A percentile compares a stretch with the other conserved stretches of the same genome.
Evolutionary conservation across 2,113 vertebrate species (phyloP).

Genomic region (Petromus typicus): DNA sequence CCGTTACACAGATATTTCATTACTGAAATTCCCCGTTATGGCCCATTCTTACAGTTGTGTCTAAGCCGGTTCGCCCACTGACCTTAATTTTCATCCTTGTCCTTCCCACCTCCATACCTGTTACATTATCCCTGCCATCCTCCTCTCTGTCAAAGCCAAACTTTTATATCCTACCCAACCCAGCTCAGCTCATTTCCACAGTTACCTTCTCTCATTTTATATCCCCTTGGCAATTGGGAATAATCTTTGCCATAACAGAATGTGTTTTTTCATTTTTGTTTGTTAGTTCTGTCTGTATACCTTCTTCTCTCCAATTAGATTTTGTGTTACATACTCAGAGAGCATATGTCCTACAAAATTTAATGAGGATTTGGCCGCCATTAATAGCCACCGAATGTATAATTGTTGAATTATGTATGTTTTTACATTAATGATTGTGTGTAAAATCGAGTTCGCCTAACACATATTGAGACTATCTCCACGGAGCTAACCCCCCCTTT

Average conservation of each 20-base stretch:
- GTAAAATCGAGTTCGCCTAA: neutral
- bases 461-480: neutral
- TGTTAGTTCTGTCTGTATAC: neutral
- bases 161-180: neutral
- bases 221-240: neutral
- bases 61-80: neutral
- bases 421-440: neutral
- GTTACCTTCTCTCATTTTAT: neutral
- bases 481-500: neutral
- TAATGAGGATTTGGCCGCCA: neutral
- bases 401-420: neutral
- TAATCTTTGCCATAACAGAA: neutral
- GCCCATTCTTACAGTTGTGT: neutral
- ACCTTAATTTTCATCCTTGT: neutral
- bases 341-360: neutral
- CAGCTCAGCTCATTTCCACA: neutral
- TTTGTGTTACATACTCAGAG: neutral
- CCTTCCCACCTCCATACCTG: neutral
- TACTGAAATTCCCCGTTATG: neutral
- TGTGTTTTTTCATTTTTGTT: neutral
- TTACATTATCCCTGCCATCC: neutral
- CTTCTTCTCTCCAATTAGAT: neutral
- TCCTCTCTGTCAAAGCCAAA: neutral
- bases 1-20: neutral
- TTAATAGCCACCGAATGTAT: neutral